A percentile compares a stretch with the other conserved stretches of the same genome.
These are phyloP conservation scores for Cryptotis parvus DNA, from an alignment of 2,113 vertebrate species.

Conservation along the genomic window DNA sequence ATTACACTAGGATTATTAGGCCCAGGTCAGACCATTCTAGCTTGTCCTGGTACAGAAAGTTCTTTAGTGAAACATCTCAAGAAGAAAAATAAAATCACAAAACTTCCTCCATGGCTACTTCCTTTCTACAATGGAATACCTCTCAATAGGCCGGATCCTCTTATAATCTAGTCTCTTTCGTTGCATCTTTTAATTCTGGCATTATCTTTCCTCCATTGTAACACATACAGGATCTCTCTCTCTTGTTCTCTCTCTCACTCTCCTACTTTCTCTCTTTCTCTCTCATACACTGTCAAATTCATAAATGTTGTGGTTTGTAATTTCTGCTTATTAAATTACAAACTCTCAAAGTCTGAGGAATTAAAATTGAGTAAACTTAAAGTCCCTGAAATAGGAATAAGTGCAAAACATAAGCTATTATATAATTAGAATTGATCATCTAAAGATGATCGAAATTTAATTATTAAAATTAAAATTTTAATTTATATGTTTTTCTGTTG, in stretches of 20 bases:
- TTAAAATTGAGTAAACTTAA: background rate
- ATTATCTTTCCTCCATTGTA: background rate
- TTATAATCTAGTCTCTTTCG: background rate
- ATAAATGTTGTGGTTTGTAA: constrained; percentile 27
- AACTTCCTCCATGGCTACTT: background rate
- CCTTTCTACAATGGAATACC: background rate
- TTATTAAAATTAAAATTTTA: too few relatives aligned
- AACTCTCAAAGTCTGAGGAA: background rate
- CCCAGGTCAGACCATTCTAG: background rate
- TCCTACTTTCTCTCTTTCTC: background rate
- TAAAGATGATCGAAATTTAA: too few relatives aligned
- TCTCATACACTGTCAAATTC: background rate
- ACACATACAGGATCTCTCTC: background rate
- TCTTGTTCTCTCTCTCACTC: too few relatives aligned
- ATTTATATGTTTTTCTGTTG: too few relatives aligned
- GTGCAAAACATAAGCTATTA: constrained; percentile 28
- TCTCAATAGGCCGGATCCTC: background rate
- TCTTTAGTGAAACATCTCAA: background rate
- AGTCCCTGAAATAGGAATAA: constrained; percentile 31
- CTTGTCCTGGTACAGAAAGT: background rate
- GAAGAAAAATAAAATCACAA: background rate
- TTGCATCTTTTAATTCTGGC: background rate
- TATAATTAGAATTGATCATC: background rate
- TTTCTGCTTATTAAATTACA: background rate
- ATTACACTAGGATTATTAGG: constrained; percentile 6